Percentiles rank a stretch among this genome's conserved stretches.
Conservation (phyloP, 2,888 invertebrate genomes). For the Apamea crenata region DNA sequence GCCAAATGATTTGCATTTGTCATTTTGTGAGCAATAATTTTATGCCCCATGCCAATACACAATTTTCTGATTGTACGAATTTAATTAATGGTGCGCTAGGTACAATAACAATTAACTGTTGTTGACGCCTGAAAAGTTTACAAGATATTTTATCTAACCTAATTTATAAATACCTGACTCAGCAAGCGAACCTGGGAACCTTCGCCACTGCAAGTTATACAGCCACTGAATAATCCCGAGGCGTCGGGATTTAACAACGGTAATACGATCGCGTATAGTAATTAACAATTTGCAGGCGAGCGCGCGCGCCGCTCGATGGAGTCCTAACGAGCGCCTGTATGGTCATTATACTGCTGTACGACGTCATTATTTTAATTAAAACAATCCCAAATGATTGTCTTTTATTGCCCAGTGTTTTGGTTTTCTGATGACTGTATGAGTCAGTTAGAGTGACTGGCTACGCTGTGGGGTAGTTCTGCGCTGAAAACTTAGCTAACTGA, state of each 20-base stretch:
- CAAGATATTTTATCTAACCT: not conserved
- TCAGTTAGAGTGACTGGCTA: not conserved
- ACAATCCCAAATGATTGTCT: constrained; percentile 43
- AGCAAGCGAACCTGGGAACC: constrained; percentile 10
- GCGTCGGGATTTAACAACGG: constrained; percentile 69
- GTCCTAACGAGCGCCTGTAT: constrained; percentile 60
- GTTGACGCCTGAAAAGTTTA: not conserved
- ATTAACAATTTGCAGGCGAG: constrained; percentile 67
- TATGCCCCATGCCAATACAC: not conserved
- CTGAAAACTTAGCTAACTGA: not conserved
- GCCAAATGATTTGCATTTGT: not conserved
- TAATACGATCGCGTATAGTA: constrained; percentile 59
- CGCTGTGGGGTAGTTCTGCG: not conserved
- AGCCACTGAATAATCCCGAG: constrained; percentile 62
- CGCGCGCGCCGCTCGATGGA: constrained; percentile 43
- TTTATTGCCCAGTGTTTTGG: constrained; percentile 47
- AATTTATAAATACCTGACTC: not conserved
- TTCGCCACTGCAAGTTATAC: constrained; percentile 49
- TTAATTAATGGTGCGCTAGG: too few species aligned
- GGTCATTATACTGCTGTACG: constrained; percentile 57
- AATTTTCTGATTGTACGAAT: not conserved
- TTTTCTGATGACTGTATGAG: constrained; percentile 24
- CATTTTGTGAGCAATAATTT: not conserved
- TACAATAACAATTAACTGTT: not conserved
- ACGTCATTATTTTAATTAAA: constrained; percentile 60